Base-by-base conservation (phyloP, 2,797 vertebrate genomes). In the Pipistrellus pygmaeus region DNA sequence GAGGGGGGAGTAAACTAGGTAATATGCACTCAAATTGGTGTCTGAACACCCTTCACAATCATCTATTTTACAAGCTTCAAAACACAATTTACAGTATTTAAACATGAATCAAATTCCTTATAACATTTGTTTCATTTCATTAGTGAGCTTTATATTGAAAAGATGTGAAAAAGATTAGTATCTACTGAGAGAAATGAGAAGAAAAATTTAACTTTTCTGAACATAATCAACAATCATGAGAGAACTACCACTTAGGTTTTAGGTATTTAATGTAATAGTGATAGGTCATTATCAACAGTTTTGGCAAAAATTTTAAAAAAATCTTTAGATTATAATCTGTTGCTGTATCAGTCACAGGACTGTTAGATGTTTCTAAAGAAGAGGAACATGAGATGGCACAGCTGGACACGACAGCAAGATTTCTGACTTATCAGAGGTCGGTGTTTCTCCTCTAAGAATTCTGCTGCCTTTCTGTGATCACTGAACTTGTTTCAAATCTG, bases 1-100 rank as follows among this genome's bases (percentile, higher is more conserved):
- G 14, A 1, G 23, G 18, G 15, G 48, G 17, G 30, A 13, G 17
- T 23, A 44, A 95, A 77, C 18, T 11, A 64, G 53, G 35, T 55
- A 64, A 78, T 12, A 25, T 25, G 27, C 5, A 46, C 38, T 69
- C 27, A 57, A 75, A 5, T 2, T 81, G 27, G 68, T 48, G 76
- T 82, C 35, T 81, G 18, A 93, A 92, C n/a, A 87, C 10, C n/a
- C 38, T 87, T 85, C 81, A 57, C 84, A 71, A 77, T 76, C 15
- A 84, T 77, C 15, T 82, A 30, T 46, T 72, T 92, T 53, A 68
- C 2, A 91, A 35, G 94, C 32, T 76, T 93, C 15, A 55, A 82
- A 94, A 87, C 30, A 81, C 20, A 85, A 46, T 41, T 73, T 69
- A 88, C 20, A 86, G n/a, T 46, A 93, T 72, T 89, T 81, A 78